Evolutionary conservation across 2,113 vertebrate species (phyloP).

Genomic region (Pituophis catenifer): DNA sequence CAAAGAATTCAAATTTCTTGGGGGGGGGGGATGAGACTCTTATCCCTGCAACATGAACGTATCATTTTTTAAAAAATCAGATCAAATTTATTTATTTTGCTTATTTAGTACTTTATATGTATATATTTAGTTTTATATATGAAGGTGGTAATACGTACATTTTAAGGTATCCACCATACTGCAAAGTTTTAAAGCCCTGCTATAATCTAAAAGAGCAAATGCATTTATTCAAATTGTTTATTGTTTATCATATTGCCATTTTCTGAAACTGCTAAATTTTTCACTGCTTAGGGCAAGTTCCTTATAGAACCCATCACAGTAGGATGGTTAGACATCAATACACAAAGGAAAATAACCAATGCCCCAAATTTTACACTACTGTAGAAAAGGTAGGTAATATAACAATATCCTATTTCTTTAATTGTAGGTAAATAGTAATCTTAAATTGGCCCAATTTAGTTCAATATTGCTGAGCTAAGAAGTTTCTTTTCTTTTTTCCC

Average conservation of each 20-base stretch:
- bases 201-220: not conserved
- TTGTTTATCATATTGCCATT: not conserved
- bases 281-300: too few relatives aligned
- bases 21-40: not conserved
- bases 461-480: not conserved
- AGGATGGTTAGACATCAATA: not conserved
- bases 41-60: not conserved
- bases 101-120: too few relatives aligned
- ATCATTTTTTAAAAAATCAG: not conserved
- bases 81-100: too few relatives aligned
- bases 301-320: not conserved
- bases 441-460: not conserved
- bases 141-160: too few relatives aligned
- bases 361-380: not conserved
- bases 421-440: not conserved
- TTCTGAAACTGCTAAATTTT: not conserved
- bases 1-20: not conserved
- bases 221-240: not conserved
- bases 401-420: not conserved
- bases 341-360: too few relatives aligned
- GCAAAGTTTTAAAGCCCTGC: not conserved
- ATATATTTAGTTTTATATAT: too few relatives aligned
- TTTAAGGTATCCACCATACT: too few relatives aligned
- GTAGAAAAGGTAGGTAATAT: not conserved
- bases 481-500: not conserved